Evolutionary conservation across 2,113 vertebrate genomes (phyloP), one percentile per base, ranked within the genome.

Genomic region (Bucco capensis): DNA sequence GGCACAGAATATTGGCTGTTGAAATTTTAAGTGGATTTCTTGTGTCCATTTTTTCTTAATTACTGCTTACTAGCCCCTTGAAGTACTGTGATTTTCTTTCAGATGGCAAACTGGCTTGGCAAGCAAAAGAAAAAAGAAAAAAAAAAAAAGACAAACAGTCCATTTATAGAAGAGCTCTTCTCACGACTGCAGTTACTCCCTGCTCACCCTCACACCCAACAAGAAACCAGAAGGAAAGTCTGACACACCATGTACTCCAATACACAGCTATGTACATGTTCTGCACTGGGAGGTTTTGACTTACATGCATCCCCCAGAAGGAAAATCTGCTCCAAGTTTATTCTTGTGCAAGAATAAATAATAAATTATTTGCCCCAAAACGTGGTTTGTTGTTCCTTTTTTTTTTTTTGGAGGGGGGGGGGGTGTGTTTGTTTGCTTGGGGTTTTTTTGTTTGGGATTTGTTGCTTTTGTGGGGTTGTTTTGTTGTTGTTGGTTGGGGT

Each of bases 311-410:
- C 54, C 61, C 84, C 73, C 44, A 8, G 50, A 86, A 90, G 60
- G 89, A 90, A 77, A 86, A 67, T n/a, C 73, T 86, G 77, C 81
- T 95, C 89, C 77, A 90, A 81, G 47, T 38, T 71, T 74, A 70
- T 81, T 93, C 93, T 62, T 86, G 56, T 71, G 91, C 89, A 93
- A 93, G 77, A 93, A 89, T 83, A 95, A 93, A 86, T 86, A 91
- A 92, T 64, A 64, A 90, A 87, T 89, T 74, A 89, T 92, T 77
- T 89, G 61, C 61, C 92, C 44, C 58, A 69, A 67, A 89, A 46
- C 78, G n/a, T n/a, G n/a, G n/a, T n/a, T n/a, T n/a, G n/a, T n/a
- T n/a, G n/a, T n/a, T n/a, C n/a, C n/a, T n/a, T n/a, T n/a, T n/a
- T n/a, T n/a, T n/a, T n/a, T n/a, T n/a, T n/a, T n/a, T n/a, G n/a